Evolutionary conservation across 2,113 vertebrate genomes (phyloP), one percentile per base, ranked within the genome.

Genomic region (Dicerorhinus sumatrensis): DNA sequence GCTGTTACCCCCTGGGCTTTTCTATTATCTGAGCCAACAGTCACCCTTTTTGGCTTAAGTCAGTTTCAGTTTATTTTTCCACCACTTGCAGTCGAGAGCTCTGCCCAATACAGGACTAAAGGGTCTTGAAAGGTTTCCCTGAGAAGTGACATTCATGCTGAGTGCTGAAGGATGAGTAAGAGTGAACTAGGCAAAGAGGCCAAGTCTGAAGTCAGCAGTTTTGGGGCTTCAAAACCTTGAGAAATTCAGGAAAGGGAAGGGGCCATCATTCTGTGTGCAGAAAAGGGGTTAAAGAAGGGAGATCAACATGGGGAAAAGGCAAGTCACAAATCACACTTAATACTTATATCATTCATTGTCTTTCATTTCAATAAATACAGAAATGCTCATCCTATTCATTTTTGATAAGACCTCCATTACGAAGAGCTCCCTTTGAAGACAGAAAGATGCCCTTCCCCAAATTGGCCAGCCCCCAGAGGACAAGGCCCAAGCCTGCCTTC

Each of bases 21-120:
- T 85, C 89, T 90, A 56, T 87, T 76, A 25, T 63, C 56, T 77
- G 46, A 88, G 79, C 73, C 54, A 36, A 75, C 18, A 46, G 25
- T 65, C 62, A 58, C 5, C 12, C 11, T 92, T 79, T 96, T 70
- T 42, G 67, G 80, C 75, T 76, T 42, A 39, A 83, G 63, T 65
- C 56, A 39, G 10, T 96, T 80, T 86, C 36, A 63, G 29, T 88
- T 92, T 89, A 20, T 46, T 96, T 96, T 63, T 81, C 76, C 1
- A 67, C 33, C 54, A 48, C 63, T 62, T 51, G 48, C n/a, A 54
- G n/a, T 62, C 8, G 6, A 65, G 56, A 93, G 46, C 25, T 73
- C 1, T 63, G 18, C 72, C 77, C 86, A 1, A 14, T 75, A 33
- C 2, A 51, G 63, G 51, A 75, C 25, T 56, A 6, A 73, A 36